These are phyloP conservation scores for Eleginops maclovinus DNA, from an alignment of 2,113 vertebrate genomes.

Conservation along the genomic window DNA sequence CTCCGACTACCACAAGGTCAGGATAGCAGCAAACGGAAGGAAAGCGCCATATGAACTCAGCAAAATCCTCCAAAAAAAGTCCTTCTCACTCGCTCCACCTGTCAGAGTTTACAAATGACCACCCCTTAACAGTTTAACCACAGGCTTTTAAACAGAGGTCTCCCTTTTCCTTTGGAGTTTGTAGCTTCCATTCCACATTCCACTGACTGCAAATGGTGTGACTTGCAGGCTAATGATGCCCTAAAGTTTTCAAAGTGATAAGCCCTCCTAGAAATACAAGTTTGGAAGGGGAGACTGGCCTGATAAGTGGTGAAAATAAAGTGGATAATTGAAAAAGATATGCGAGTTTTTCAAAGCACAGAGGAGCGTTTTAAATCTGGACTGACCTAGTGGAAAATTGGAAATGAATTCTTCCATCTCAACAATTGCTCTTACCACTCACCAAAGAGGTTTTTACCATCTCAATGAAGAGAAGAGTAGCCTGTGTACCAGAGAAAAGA, in stretches of 20 bases:
- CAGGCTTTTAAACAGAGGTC: constrained; percentile 45
- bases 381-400: constrained; percentile 9
- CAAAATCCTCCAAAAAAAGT: constrained; percentile 46
- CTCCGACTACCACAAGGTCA: constrained; percentile 41
- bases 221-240: constrained; percentile 38
- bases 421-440: constrained; percentile 4
- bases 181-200: constrained; percentile 51
- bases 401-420: constrained; percentile 13
- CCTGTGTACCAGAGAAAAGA: neutral
- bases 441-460: neutral
- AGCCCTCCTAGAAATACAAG: constrained; percentile 1
- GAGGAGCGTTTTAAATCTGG: neutral
- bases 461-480: constrained; percentile 20
- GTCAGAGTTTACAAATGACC: constrained; percentile 66
- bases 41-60: constrained; percentile 52
- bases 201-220: constrained; percentile 43
- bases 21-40: constrained; percentile 52
- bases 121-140: constrained; percentile 41
- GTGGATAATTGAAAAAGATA: constrained; percentile 9
- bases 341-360: neutral
- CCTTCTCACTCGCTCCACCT: constrained; percentile 49
- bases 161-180: constrained; percentile 43
- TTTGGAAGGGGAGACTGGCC: neutral
- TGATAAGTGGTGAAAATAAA: constrained; percentile 17
- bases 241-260: constrained; percentile 32